phyloP scores from a whole-genome alignment of 1,140 invertebrate species.

The Nylanderia fulva region DNA sequence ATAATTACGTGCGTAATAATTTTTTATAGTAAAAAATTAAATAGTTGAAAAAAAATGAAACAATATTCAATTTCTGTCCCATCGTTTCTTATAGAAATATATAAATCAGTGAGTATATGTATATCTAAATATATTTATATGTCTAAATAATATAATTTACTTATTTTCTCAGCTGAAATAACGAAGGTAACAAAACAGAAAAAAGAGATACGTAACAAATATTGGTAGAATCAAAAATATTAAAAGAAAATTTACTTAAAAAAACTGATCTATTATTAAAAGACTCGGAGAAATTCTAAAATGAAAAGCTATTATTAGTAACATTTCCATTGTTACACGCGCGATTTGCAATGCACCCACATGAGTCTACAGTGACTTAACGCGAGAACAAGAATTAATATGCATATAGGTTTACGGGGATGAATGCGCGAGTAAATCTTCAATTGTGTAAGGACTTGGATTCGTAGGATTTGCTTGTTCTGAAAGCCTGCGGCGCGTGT shows the following conservation, averaged over 20 bases:
- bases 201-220: not conserved
- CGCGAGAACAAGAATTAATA: not conserved
- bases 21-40: not conserved
- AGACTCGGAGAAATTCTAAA: not conserved
- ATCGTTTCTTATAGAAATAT: not conserved
- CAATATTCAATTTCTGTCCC: not conserved
- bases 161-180: not conserved
- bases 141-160: no score
- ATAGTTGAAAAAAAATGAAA: not conserved
- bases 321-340: not conserved
- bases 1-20: not conserved
- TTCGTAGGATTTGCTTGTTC: constrained; percentile 24
- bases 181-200: not conserved
- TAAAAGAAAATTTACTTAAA: no score
- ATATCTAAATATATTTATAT: not conserved
- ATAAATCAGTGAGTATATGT: not conserved
- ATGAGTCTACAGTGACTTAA: not conserved
- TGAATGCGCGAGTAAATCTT: not conserved
- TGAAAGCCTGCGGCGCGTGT: constrained; percentile 18
- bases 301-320: not conserved
- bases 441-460: not conserved
- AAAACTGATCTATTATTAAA: no score
- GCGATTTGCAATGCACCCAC: not conserved
- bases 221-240: not conserved
- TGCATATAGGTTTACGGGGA: not conserved